A percentile compares a stretch with the other conserved stretches of the same genome.
Conservation (phyloP, 2,113 vertebrate genomes). For the Hyperopisus bebe region DNA sequence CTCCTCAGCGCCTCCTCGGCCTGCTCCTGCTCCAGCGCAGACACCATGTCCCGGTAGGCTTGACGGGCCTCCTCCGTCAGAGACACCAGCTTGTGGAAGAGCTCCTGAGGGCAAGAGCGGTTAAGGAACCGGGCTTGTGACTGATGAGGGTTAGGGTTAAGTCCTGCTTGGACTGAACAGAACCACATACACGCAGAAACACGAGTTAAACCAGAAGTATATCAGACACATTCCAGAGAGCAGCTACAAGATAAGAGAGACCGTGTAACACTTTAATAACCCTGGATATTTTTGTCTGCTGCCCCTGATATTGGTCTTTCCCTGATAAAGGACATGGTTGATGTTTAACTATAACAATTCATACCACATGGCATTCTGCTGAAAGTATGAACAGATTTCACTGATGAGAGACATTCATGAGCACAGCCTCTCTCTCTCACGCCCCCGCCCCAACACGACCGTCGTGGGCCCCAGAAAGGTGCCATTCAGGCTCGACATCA, state of each 20-base stretch:
- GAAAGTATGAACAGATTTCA: background rate
- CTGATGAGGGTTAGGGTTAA: background rate
- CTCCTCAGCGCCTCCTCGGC: slow-evolving; percentile 89
- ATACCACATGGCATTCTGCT: background rate
- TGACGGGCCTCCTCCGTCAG: slow-evolving; percentile 92
- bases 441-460: background rate
- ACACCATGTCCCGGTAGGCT: slow-evolving; percentile 96
- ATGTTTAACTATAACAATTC: background rate
- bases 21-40: slow-evolving; percentile 92
- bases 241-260: background rate
- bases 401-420: background rate
- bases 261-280: background rate
- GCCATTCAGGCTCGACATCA: background rate
- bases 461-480: background rate
- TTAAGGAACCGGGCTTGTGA: background rate
- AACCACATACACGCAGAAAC: background rate
- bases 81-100: slow-evolving; percentile 87
- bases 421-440: background rate
- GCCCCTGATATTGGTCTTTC: background rate
- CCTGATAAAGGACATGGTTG: background rate
- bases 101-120: slow-evolving; percentile 52
- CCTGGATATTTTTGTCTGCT: background rate
- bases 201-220: background rate
- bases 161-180: background rate
- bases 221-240: background rate